These are phyloP conservation scores for Linyphia triangularis DNA, from an alignment of 2,888 invertebrate species.

Conservation along the genomic window DNA sequence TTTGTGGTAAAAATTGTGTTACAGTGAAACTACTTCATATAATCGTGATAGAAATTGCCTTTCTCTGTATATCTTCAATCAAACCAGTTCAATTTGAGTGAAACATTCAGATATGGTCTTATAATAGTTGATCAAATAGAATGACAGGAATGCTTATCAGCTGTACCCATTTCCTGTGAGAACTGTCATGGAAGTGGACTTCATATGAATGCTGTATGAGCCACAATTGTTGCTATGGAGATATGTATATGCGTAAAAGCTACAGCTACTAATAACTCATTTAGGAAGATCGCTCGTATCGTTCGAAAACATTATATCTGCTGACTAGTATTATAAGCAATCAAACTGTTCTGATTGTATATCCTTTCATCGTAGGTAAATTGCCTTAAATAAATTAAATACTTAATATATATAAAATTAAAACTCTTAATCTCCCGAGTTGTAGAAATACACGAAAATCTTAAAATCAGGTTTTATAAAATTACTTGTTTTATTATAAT, in stretches of 20 bases:
- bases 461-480: too few species aligned
- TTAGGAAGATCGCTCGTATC: not conserved
- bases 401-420: too few species aligned
- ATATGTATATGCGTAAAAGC: constrained; percentile 11
- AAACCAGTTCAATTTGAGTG: not conserved
- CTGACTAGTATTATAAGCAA: too few species aligned
- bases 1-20: too few species aligned
- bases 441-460: too few species aligned
- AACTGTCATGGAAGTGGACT: not conserved
- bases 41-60: too few species aligned
- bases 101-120: not conserved
- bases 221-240: not conserved
- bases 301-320: not conserved
- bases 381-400: too few species aligned
- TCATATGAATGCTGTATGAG: not conserved
- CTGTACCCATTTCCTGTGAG: not conserved
- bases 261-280: constrained; percentile 15
- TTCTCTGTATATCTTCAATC: not conserved
- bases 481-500: too few species aligned
- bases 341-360: not conserved
- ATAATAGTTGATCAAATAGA: constrained; percentile 1
- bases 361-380: too few species aligned
- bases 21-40: too few species aligned
- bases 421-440: too few species aligned
- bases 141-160: constrained; percentile 9